Conservation (phyloP, 2,113 vertebrate species). For the Paraplagusia blochii region DNA sequence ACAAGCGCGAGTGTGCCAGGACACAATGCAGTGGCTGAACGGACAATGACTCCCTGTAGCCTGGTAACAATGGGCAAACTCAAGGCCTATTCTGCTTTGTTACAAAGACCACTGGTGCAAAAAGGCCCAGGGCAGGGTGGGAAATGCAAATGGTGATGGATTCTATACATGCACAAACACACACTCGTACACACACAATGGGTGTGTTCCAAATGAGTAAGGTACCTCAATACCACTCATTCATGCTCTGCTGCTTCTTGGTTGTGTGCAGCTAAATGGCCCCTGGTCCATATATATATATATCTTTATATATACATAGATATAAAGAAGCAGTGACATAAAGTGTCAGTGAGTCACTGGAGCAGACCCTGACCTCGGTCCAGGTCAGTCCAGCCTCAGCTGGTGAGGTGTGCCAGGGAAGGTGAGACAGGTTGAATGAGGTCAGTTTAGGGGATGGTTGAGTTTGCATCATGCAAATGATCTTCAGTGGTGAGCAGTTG, state of each 20-base stretch:
- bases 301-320: too few species aligned
- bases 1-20: constrained; percentile 61
- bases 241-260: constrained; percentile 45
- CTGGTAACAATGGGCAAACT: constrained; percentile 63
- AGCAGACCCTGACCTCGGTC: constrained; percentile 32
- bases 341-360: constrained; percentile 45
- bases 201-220: constrained; percentile 40
- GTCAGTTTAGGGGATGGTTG: background rate
- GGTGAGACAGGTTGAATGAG: background rate
- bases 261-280: constrained; percentile 42
- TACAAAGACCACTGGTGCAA: constrained; percentile 38
- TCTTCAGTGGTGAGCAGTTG: background rate
- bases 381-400: constrained; percentile 31
- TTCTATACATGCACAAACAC: constrained; percentile 55
- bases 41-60: constrained; percentile 73
- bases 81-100: constrained; percentile 59
- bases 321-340: constrained; percentile 23
- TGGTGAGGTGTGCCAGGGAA: constrained; percentile 10
- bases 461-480: background rate
- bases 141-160: constrained; percentile 65
- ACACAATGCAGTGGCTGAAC: constrained; percentile 65
- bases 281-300: background rate
- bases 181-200: constrained; percentile 17
- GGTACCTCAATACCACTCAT: constrained; percentile 41
- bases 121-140: constrained; percentile 31